Percentiles rank a stretch among this genome's conserved stretches.
These are phyloP conservation scores for Centropyge bicolor DNA, from an alignment of 2,797 vertebrate genomes.

Conservation along the genomic window DNA sequence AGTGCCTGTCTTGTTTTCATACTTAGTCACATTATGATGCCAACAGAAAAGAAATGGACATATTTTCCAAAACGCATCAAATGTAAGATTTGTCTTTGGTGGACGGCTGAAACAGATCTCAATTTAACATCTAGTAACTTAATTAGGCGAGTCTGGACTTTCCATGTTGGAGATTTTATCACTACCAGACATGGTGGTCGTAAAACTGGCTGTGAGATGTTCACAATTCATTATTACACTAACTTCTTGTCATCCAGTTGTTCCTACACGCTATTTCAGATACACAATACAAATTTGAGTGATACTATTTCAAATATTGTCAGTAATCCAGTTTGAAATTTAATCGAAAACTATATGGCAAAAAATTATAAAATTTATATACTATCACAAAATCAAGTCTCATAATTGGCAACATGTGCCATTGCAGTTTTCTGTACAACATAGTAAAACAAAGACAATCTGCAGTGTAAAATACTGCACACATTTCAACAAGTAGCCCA, in stretches of 20 bases:
- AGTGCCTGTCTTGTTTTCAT: background rate
- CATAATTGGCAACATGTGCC: background rate
- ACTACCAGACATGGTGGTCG: background rate
- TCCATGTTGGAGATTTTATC: conserved; percentile 1
- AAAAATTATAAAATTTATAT: background rate
- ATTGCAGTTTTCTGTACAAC: too few species aligned
- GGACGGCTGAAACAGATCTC: conserved; percentile 2
- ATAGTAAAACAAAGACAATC: background rate
- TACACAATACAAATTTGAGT: background rate
- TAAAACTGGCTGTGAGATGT: conserved; percentile 9
- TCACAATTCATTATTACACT: conserved; percentile 8
- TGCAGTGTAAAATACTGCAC: background rate
- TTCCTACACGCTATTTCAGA: background rate
- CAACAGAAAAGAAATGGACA: background rate
- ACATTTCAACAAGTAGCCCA: background rate
- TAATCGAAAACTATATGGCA: background rate
- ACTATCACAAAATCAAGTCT: background rate
- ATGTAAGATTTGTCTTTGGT: background rate
- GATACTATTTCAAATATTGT: background rate
- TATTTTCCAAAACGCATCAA: background rate
- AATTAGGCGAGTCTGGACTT: background rate
- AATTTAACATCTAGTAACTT: background rate
- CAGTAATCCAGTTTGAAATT: conserved; percentile 2
- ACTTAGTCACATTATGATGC: background rate
- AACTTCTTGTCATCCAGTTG: conserved; percentile 1